Evolutionary conservation across 2,797 vertebrate species (phyloP), one percentile per base, ranked within the genome.

Genomic region (Sebastes hubbsi): DNA sequence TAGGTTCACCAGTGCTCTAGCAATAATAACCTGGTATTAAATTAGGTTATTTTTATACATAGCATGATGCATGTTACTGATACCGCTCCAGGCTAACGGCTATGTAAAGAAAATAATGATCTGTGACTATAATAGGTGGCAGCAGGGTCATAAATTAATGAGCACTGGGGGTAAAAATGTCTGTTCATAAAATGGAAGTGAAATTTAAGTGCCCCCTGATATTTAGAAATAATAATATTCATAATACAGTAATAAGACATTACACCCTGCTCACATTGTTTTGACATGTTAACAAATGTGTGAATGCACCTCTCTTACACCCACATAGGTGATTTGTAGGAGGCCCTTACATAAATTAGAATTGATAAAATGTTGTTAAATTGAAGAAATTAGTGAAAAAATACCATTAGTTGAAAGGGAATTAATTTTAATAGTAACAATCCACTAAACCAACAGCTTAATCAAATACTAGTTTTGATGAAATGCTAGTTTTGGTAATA

Each of bases 81-180:
- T 52, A 18, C 52, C n/a, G 32, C 27, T 49, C 20, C 52, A 29
- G 16, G 34, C 55, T 29, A 62, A 36, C 62, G n/a, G 63, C 20
- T 30, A 42, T 9, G 22, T 56, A 34, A 71, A 78, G 16, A 30
- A 27, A 78, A 78, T 68, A 78, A 70, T 69, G 8, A 86, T 56
- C 27, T 65, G 29, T 34, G 46, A 74, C 58, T 64, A 22, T 52
- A 52, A 70, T 8, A 71, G 22, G 34, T 75, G 18, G 76, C 4
- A 64, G 56, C 66, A 81, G n/a, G 32, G 12, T 70, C 9, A 24
- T 74, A 62, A 52, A 78, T 83, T 11, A 81, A 42, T 70, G 22
- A 61, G 25, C 22, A 34, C n/a, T 56, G 29, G 18, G 25, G 76
- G 72, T 2, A 36, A 25, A 73, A 69, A n/a, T 7, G 34, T 6